phyloP scores from a whole-genome alignment of 1,140 invertebrate species.

The Drosophila kepulauana region DNA sequence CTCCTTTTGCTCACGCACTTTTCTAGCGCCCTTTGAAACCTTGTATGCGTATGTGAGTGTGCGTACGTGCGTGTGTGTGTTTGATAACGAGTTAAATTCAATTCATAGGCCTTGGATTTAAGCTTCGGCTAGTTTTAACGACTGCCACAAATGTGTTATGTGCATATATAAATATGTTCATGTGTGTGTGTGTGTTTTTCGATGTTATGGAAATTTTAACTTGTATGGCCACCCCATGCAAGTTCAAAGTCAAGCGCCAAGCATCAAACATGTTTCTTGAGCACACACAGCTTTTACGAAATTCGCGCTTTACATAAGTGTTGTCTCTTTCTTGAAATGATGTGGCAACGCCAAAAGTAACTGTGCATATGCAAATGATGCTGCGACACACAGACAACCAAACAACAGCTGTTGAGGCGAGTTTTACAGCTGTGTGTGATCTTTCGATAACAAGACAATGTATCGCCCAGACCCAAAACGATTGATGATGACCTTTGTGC shows the following conservation, averaged over 20 bases:
- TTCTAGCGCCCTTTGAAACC: slow-evolving; percentile 26
- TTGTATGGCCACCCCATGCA: slow-evolving; percentile 42
- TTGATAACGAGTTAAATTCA: slow-evolving; percentile 45
- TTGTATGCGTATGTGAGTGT: not conserved
- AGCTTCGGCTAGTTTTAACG: slow-evolving; percentile 22
- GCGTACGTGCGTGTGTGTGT: slow-evolving; percentile 20
- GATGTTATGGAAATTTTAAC: slow-evolving; percentile 23
- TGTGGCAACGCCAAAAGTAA: slow-evolving; percentile 35
- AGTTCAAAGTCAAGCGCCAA: slow-evolving; percentile 68
- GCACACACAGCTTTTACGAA: slow-evolving; percentile 21
- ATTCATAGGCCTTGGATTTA: slow-evolving; percentile 38
- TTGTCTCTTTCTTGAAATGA: slow-evolving; percentile 13
- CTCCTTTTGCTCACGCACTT: slow-evolving; percentile 11
- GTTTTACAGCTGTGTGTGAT: slow-evolving; percentile 27
- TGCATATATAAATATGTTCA: slow-evolving; percentile 28
- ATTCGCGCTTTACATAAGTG: slow-evolving; percentile 27
- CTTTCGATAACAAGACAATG: slow-evolving; percentile 14
- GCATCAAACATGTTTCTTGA: slow-evolving; percentile 65
- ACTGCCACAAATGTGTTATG: slow-evolving; percentile 26
- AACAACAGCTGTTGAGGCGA: slow-evolving; percentile 7
- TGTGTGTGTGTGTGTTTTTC: not conserved
- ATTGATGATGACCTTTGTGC: slow-evolving; percentile 30
- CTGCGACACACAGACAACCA: not conserved
- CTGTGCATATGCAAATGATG: slow-evolving; percentile 9
- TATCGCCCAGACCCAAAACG: slow-evolving; percentile 1